Conservation (phyloP, 2,888 invertebrate genomes). For the Amphipoea lucens region DNA sequence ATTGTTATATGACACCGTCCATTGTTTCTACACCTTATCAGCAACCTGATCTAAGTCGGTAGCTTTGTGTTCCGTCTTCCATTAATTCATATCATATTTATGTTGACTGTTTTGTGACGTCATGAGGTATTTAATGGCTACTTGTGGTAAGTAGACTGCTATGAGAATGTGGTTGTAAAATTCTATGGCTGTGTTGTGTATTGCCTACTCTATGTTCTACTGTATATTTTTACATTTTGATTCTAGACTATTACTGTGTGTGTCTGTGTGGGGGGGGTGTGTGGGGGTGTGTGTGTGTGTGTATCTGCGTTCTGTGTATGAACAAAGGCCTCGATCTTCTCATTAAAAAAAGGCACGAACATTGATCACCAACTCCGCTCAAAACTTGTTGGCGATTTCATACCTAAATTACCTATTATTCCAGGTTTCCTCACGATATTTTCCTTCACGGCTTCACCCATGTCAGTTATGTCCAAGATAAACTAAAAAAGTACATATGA, state of each 20-base stretch:
- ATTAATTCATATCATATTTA: slow-evolving; percentile 62
- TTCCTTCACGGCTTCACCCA: too few relatives aligned
- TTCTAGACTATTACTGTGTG: background rate
- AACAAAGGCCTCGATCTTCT: too few relatives aligned
- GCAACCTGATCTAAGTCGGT: slow-evolving; percentile 66
- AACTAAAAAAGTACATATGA: too few relatives aligned
- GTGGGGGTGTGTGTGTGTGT: too few relatives aligned
- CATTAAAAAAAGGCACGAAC: too few relatives aligned
- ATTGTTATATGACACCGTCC: slow-evolving; percentile 83
- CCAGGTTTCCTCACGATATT: too few relatives aligned
- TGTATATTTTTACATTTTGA: background rate
- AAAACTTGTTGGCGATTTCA: too few relatives aligned
- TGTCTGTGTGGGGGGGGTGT: too few relatives aligned
- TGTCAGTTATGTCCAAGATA: too few relatives aligned
- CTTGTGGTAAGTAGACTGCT: slow-evolving; percentile 39
- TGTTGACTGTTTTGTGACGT: slow-evolving; percentile 50
- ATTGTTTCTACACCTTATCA: slow-evolving; percentile 80
- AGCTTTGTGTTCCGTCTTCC: slow-evolving; percentile 76
- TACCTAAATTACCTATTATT: too few relatives aligned
- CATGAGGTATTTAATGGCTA: slow-evolving; percentile 32
- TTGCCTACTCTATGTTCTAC: background rate
- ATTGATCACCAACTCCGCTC: too few relatives aligned
- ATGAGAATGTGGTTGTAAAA: slow-evolving; percentile 23
- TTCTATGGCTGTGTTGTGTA: background rate
- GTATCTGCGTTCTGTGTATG: too few relatives aligned